Conservation (phyloP, 2,797 vertebrate genomes). For the Sandelia bainsii region DNA sequence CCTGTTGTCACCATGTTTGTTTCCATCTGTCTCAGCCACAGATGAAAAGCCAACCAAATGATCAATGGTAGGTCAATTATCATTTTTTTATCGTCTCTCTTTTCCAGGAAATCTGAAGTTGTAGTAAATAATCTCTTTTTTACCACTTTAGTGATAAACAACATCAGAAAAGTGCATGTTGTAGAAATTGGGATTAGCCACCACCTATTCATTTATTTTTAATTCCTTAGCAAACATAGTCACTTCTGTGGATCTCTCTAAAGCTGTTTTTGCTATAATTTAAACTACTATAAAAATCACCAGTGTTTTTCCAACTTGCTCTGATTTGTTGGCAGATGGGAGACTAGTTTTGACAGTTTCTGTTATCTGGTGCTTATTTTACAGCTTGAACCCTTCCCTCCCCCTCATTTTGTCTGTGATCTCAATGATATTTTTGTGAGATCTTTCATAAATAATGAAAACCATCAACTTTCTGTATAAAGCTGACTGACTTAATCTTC, state of each 20-base stretch:
- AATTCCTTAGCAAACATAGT: conserved; percentile 7
- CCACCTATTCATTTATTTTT: conserved; percentile 26
- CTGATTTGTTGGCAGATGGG: conserved; percentile 46
- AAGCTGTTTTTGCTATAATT: conserved; percentile 24
- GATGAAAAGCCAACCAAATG: conserved; percentile 50
- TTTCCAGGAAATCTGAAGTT: conserved; percentile 18
- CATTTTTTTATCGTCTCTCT: conserved; percentile 14
- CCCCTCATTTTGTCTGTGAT: conserved; percentile 36
- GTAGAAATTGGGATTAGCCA: conserved; percentile 2
- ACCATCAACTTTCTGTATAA: conserved; percentile 32
- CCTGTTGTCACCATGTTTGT: conserved; percentile 38
- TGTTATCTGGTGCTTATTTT: conserved; percentile 50
- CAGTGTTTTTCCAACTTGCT: conserved; percentile 30
- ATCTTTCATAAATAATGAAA: conserved; percentile 59
- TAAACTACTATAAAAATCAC: conserved; percentile 12
- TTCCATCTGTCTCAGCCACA: conserved; percentile 34
- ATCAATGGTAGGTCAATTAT: conserved; percentile 31
- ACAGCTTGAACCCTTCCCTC: conserved; percentile 42
- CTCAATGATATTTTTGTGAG: conserved; percentile 52
- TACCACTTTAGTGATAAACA: conserved; percentile 20
- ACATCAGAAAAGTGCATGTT: not conserved
- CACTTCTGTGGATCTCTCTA: conserved; percentile 5
- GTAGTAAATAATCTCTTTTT: conserved; percentile 12
- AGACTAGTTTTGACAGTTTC: conserved; percentile 43
- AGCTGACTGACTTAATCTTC: conserved; percentile 26